phyloP scores from a whole-genome alignment of 2,888 invertebrate species.

The Drosophila cyrtoloma region DNA sequence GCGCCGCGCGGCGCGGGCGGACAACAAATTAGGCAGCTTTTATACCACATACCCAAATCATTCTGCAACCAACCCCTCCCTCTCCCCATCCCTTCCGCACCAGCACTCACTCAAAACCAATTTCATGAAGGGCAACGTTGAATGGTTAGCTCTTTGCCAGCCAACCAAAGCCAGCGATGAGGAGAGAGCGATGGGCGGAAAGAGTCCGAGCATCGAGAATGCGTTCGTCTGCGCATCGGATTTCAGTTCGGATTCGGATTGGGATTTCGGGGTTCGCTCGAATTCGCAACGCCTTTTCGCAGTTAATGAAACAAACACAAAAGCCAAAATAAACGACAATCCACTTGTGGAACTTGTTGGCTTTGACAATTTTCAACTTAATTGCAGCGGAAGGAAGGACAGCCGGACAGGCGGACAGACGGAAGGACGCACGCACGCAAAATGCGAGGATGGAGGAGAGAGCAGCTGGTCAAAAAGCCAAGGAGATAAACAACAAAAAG shows the following conservation, averaged over 20 bases:
- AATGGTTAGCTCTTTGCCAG: slow-evolving; percentile 73
- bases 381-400: slow-evolving; percentile 61
- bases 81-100: background rate
- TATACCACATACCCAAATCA: slow-evolving; percentile 19
- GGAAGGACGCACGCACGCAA: slow-evolving; percentile 1
- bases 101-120: slow-evolving; percentile 2
- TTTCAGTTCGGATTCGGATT: slow-evolving; percentile 35
- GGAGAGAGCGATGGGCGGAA: slow-evolving; percentile 27
- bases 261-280: slow-evolving; percentile 8
- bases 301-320: slow-evolving; percentile 60
- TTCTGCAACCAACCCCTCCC: background rate
- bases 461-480: slow-evolving; percentile 35
- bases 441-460: slow-evolving; percentile 6
- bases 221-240: slow-evolving; percentile 31
- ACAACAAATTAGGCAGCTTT: slow-evolving; percentile 60
- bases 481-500: slow-evolving; percentile 38
- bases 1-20: background rate
- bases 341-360: slow-evolving; percentile 78
- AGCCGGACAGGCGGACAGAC: slow-evolving; percentile 3
- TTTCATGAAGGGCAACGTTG: slow-evolving; percentile 51
- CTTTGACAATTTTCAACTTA: slow-evolving; percentile 76
- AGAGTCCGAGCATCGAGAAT: slow-evolving; percentile 34
- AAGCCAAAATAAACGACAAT: slow-evolving; percentile 39
- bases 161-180: slow-evolving; percentile 58
- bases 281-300: slow-evolving; percentile 51